Conservation (phyloP, 2,888 invertebrate genomes). For the Hirtodrosophila cameraria region DNA sequence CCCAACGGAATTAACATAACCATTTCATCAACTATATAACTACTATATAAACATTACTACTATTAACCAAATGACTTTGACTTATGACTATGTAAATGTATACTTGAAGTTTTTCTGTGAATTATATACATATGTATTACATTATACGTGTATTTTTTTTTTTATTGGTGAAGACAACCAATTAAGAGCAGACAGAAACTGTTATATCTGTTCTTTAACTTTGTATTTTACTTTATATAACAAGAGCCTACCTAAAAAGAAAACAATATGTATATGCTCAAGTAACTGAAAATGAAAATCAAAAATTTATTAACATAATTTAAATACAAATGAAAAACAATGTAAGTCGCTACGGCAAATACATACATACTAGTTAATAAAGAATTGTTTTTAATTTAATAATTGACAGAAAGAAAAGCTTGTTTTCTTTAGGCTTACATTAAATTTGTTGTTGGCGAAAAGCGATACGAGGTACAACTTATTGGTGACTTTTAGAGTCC, state of each 20-base stretch:
- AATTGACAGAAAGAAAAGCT: neutral
- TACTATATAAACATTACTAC: conserved; percentile 9
- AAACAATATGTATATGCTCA: conserved; percentile 61
- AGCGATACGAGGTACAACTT: too few relatives aligned
- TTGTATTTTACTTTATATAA: conserved; percentile 6
- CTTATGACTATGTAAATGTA: conserved; percentile 48
- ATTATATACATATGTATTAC: conserved; percentile 28
- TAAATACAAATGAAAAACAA: conserved; percentile 16
- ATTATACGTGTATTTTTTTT: conserved; percentile 31
- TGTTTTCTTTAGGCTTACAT: too few relatives aligned
- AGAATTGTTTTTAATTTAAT: conserved; percentile 50
- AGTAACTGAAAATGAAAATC: conserved; percentile 63
- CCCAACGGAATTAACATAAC: conserved; percentile 49
- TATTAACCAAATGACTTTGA: conserved; percentile 56
- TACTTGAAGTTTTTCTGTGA: conserved; percentile 52
- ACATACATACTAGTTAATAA: conserved; percentile 54
- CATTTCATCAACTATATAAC: conserved; percentile 33
- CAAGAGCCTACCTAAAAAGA: conserved; percentile 16
- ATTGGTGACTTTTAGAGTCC: too few relatives aligned
- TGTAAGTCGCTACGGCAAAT: conserved; percentile 38
- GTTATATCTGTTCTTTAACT: neutral
- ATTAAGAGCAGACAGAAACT: conserved; percentile 9
- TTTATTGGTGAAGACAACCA: neutral
- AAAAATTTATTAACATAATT: conserved; percentile 43
- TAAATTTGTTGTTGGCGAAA: too few relatives aligned